A percentile compares a stretch with the other conserved stretches of the same genome.
Evolutionary conservation across 2,888 invertebrate species (phyloP).

Genomic region (Brassicogethes aeneus): DNA sequence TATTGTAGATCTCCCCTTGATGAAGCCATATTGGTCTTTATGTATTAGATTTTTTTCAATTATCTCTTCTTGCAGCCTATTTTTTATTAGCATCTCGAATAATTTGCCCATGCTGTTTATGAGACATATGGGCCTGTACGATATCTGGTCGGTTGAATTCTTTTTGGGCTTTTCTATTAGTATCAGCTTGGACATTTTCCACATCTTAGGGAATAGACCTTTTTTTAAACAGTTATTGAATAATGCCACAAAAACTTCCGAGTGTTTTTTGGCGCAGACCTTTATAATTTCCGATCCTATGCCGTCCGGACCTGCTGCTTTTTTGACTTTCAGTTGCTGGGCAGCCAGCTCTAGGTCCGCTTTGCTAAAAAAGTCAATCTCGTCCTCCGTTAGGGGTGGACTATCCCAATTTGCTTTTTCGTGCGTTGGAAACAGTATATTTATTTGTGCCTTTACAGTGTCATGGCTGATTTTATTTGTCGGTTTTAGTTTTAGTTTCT

Average conservation of each 20-base stretch:
- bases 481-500: too few relatives aligned
- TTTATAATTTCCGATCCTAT: background rate
- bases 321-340: background rate
- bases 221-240: slow-evolving; percentile 4
- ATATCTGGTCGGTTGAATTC: slow-evolving; percentile 4
- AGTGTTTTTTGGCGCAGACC: background rate
- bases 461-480: too few relatives aligned
- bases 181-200: too few relatives aligned
- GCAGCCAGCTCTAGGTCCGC: background rate
- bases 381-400: background rate
- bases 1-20: too few relatives aligned
- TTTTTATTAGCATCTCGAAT: too few relatives aligned
- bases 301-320: background rate
- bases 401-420: background rate
- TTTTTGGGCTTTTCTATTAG: too few relatives aligned
- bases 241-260: background rate
- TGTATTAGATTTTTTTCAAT: too few relatives aligned
- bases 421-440: background rate
- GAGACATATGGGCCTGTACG: too few relatives aligned
- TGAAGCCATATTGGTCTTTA: too few relatives aligned
- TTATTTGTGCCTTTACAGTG: background rate
- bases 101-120: too few relatives aligned
- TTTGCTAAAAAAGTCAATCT: background rate
- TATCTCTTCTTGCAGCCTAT: too few relatives aligned
- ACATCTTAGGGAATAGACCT: too few relatives aligned